phyloP scores from a whole-genome alignment of 2,113 vertebrate genomes.

The Spea multiplicata region DNA sequence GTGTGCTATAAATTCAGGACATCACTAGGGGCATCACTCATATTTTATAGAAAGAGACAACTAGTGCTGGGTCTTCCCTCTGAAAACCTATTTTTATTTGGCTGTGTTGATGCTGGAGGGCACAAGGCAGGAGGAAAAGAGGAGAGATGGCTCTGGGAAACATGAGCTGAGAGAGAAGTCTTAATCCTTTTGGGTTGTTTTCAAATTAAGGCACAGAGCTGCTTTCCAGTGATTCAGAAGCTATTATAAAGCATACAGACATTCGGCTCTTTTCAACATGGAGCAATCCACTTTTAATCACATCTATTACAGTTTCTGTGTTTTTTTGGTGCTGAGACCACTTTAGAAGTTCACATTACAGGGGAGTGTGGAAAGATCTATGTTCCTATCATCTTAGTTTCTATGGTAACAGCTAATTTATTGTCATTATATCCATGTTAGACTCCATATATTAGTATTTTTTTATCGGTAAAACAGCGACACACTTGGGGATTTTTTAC shows the following conservation, averaged over 20 bases:
- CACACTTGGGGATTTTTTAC: no score
- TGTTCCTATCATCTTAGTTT: no score
- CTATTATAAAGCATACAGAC: background rate
- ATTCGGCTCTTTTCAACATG: background rate
- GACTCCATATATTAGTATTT: no score
- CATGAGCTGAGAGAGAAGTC: slow-evolving; percentile 11
- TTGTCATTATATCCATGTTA: no score
- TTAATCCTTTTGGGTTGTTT: slow-evolving; percentile 29
- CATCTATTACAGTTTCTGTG: no score
- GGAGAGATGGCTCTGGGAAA: slow-evolving; percentile 27
- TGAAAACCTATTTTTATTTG: slow-evolving; percentile 44
- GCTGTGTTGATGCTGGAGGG: slow-evolving; percentile 35
- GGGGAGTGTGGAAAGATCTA: no score
- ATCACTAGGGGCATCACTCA: slow-evolving; percentile 36
- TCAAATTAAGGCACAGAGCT: slow-evolving; percentile 16
- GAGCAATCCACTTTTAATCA: background rate
- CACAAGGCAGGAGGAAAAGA: slow-evolving; percentile 22
- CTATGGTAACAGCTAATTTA: no score
- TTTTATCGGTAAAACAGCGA: no score
- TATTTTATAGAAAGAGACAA: slow-evolving; percentile 46
- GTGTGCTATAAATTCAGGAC: slow-evolving; percentile 44
- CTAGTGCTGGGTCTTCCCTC: slow-evolving; percentile 39
- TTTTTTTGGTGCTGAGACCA: no score
- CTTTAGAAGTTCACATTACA: no score
- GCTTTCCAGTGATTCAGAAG: slow-evolving; percentile 37